Conservation (phyloP, 2,797 vertebrate genomes). For the Mormyrus proboscirostris region DNA sequence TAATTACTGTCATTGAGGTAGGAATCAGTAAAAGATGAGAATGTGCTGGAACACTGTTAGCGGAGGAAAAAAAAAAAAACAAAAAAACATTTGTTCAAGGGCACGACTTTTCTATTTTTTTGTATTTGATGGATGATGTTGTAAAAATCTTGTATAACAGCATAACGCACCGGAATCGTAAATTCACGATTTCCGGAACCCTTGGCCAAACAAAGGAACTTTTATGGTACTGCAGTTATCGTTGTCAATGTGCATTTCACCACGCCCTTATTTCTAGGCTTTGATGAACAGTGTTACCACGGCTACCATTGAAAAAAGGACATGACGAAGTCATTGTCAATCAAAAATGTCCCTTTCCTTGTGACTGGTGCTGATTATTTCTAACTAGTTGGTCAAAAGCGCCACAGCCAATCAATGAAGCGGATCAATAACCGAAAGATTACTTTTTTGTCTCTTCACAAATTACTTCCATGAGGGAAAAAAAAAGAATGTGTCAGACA, state of each 20-base stretch:
- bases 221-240: neutral
- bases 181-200: neutral
- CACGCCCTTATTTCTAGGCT: neutral
- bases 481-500: constrained; percentile 61
- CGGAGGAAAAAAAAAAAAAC: neutral
- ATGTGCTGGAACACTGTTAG: neutral
- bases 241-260: neutral
- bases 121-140: neutral
- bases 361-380: neutral
- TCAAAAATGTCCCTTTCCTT: neutral
- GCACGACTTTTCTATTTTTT: neutral
- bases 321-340: neutral
- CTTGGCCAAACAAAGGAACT: neutral
- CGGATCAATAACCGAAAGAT: neutral
- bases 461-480: constrained; percentile 33
- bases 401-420: constrained; percentile 10
- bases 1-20: neutral
- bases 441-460: constrained; percentile 4
- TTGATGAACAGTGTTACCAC: neutral
- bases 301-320: neutral
- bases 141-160: neutral
- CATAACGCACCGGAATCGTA: neutral
- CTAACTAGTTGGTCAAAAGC: constrained; percentile 11
- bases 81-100: constrained; percentile 1
- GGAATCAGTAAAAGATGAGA: neutral